Base-by-base conservation (phyloP, 2,888 invertebrate genomes). In the Zhuqinia jingwanae region DNA sequence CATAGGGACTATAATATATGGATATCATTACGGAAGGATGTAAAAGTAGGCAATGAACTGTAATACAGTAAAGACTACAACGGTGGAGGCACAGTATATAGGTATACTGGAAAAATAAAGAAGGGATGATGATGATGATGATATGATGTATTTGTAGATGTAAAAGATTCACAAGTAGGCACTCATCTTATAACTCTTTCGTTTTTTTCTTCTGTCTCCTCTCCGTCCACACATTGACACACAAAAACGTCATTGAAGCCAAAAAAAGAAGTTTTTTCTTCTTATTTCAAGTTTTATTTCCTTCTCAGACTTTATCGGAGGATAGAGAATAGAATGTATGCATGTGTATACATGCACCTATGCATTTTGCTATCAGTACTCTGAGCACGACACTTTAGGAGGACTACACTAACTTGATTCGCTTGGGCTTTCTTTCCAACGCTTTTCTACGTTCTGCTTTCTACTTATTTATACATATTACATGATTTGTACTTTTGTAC, bases 371-470 rank as follows among this genome's bases (percentile, higher is more conserved):
- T 45, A 45, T 83, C 83, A 83, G 76, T 76, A 83, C 60, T 47
- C 83, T 25, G 36, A 65, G 76, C 83, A 83, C 83, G 83, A 83
- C 65, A 75, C 50, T 73, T 68, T 73, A 53, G 73, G 60, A 30
- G 76, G 50, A 42, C 63, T 82, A 73, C 45, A 82, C 56, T 45
- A 56, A 56, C 45, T 17, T 30, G 22, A 20, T 50, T 17, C 50
- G 75, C 75, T 56, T 75, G 53, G 73, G 30, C 75, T 68, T 45
- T 68, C 45, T 20, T 68, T 68, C 45, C 42, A 68, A 68, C 22
- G 22, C 45, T 17, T 6, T 42, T 45, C 68, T 2, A 68, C 45
- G 68, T 45, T 22, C 17, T 65, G 36, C 22, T 47, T 73, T 73
- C 17, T 50, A 10, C 20, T 56, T 36, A 27, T 3, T 58, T 77